Base-by-base conservation (phyloP, 2,888 invertebrate genomes). In the Campopleginae sp. region DNA sequence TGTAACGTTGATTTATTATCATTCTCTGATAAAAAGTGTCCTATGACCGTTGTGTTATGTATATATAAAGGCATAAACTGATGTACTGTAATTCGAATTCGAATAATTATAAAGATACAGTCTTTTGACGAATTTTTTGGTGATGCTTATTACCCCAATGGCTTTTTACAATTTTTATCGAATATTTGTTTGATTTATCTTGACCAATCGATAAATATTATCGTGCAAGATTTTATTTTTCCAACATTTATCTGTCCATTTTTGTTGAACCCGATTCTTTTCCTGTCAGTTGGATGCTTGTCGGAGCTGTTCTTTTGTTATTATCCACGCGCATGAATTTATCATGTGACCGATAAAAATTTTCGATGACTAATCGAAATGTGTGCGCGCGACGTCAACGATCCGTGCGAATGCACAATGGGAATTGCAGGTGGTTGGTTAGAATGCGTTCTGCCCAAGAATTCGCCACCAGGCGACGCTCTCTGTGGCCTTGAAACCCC, bases 31-130 rank as follows among this genome's bases (percentile, higher is more conserved):
- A 77, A 89, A 88, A 84, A 76, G 63, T 87, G 87, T 87, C 87
- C 86, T 89, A 90, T 89, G 89, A 88, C 86, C 89, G 84, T 90
- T 90, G 90, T 90, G 90, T 90, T 90, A 90, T 90, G 89, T 90
- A 90, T 91, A 88, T 87, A 87, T 88, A 88, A 89, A 89, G 79
- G 86, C 90, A 91, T 91, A 90, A 90, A 91, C 87, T 80, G 75
- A 88, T 90, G 87, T 89, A 90, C 86, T 88, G 86, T 88, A 90
- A 89, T 90, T 90, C 84, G 88, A 88, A 87, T 82, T 90, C 82
- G 88, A 88, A 87, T 82, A 88, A 88, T 88, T 86, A 79, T 71
- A 88, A 85, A 86, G 82, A 72, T 77, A 42, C 54, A 44, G 48
- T 74, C 74, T 80, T 78, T 46, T 54, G 70, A 75, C 70, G 44